phyloP scores from a whole-genome alignment of 2,888 invertebrate genomes.

The Ferdinandea cuprea region DNA sequence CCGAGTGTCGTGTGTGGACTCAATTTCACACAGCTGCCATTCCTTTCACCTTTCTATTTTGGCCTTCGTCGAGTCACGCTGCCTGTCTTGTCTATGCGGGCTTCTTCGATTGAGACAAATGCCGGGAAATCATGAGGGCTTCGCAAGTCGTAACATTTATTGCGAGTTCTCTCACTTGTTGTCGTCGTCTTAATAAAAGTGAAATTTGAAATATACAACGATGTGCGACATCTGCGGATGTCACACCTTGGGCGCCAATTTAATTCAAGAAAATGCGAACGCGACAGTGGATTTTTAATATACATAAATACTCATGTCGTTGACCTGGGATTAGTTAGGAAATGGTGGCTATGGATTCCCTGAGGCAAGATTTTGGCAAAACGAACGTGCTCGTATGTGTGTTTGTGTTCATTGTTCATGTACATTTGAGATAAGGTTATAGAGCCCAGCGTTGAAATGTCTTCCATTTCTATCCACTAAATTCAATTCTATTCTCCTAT shows the following conservation, averaged over 20 bases:
- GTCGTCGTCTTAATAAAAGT: conserved; percentile 19
- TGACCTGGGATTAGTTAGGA: no score
- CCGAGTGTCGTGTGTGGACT: conserved; percentile 46
- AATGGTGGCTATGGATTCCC: no score
- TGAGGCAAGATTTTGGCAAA: no score
- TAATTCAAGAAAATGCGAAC: conserved; percentile 46
- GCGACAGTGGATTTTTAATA: no score
- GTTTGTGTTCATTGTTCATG: no score
- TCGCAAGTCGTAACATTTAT: not conserved
- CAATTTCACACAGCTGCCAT: conserved; percentile 65
- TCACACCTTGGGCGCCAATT: conserved; percentile 10
- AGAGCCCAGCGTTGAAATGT: no score
- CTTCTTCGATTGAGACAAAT: conserved; percentile 21
- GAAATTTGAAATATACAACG: conserved; percentile 22
- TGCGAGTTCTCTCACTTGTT: not conserved
- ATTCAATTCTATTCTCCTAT: no score
- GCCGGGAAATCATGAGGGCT: conserved; percentile 38
- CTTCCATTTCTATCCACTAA: no score
- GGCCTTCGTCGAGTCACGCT: not conserved
- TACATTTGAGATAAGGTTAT: no score
- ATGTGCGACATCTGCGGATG: no score
- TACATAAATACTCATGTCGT: no score
- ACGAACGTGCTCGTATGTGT: no score
- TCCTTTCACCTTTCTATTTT: conserved; percentile 72
- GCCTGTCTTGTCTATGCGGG: not conserved